These are phyloP conservation scores for Leptinotarsa tumamoca DNA, from an alignment of 2,888 invertebrate species.

Conservation along the genomic window DNA sequence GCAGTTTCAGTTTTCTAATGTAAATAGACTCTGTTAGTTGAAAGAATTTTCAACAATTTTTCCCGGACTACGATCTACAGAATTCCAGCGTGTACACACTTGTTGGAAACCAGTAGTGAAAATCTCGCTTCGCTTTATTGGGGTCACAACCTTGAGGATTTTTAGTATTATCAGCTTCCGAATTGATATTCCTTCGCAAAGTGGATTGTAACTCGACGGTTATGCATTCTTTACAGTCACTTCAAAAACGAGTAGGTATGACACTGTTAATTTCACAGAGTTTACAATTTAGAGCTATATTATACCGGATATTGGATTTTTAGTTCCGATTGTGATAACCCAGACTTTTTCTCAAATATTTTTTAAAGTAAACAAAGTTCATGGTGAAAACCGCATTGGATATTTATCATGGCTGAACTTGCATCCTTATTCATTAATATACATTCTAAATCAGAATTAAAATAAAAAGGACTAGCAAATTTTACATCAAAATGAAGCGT, in stretches of 20 bases:
- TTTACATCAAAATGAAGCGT: no score
- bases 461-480: no score
- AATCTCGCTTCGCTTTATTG: constrained; percentile 48
- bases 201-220: constrained; percentile 18
- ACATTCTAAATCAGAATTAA: no score
- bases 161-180: constrained; percentile 43
- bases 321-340: no score
- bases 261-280: background rate
- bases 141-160: constrained; percentile 50
- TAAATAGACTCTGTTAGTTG: background rate
- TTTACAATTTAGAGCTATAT: background rate
- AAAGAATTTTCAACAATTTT: background rate
- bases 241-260: no score
- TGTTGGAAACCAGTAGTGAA: constrained; percentile 53
- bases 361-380: no score
- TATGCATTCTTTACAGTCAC: background rate
- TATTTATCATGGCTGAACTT: no score
- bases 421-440: no score
- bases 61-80: constrained; percentile 3
- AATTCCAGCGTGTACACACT: constrained; percentile 48
- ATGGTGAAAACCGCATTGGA: no score
- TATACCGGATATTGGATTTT: background rate
- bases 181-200: constrained; percentile 32
- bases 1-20: background rate
- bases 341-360: no score